Evolutionary conservation across 2,113 vertebrate species (phyloP).

Genomic region (Pseudorhombus dupliciocellatus): DNA sequence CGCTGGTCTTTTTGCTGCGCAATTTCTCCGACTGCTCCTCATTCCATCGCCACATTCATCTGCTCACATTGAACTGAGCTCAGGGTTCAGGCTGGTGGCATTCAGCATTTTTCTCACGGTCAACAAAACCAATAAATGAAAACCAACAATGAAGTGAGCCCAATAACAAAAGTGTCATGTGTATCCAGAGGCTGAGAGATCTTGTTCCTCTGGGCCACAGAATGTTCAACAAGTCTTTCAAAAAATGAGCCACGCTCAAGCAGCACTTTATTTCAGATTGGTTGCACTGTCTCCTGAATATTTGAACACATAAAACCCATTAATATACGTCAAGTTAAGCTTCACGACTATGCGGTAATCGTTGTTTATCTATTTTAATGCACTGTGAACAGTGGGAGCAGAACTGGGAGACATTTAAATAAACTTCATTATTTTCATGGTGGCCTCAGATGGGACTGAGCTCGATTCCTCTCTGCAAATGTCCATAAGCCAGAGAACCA

Average conservation of each 20-base stretch:
- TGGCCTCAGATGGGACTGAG: too few species aligned
- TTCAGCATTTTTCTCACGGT: conserved; percentile 27
- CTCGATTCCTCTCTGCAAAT: too few species aligned
- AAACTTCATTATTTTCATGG: too few species aligned
- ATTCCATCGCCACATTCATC: conserved; percentile 50
- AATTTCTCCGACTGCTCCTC: conserved; percentile 53
- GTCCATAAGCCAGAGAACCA: too few species aligned
- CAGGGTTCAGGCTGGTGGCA: conserved; percentile 12
- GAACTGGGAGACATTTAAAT: too few species aligned
- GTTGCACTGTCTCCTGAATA: neutral
- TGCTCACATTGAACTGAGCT: conserved; percentile 52
- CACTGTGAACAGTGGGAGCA: too few species aligned
- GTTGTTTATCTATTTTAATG: too few species aligned
- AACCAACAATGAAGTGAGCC: conserved; percentile 14
- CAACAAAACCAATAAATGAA: too few species aligned
- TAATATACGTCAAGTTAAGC: neutral
- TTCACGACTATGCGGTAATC: too few species aligned
- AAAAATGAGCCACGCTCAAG: neutral
- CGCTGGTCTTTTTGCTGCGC: conserved; percentile 48
- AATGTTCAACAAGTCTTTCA: neutral
- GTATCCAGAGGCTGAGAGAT: neutral
- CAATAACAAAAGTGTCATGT: neutral
- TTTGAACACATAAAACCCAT: neutral
- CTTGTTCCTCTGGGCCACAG: neutral
- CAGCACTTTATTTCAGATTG: neutral